Base-by-base conservation (phyloP, 2,888 invertebrate genomes). In the Artemia sinica region DNA sequence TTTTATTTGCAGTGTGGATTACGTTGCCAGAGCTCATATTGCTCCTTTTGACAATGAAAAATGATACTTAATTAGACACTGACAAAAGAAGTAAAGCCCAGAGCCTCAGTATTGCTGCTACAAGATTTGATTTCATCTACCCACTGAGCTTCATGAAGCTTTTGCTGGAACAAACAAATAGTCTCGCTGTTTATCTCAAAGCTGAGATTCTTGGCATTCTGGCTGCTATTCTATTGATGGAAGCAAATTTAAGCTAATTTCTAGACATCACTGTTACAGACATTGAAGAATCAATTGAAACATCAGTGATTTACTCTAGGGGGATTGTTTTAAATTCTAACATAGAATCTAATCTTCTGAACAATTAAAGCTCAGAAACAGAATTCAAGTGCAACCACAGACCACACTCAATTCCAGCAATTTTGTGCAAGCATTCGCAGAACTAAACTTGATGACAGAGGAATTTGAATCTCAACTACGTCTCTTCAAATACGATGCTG, bases 121-220 rank as follows among this genome's bases (percentile, higher is more conserved):
- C n/a, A n/a, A n/a, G n/a, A n/a, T 28, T 28, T 28, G 66, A 65
- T 65, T 65, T n/a, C 48, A 65, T 65, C 14, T 65, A 65, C 48
- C 28, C 14, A 12, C 41, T 65, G 41, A 48, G 66, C 48, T 65
- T 65, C 48, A 13, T 65, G 66, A 28, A 14, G n/a, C 14, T 41
- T 9, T 28, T 65, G 41, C 28, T 65, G 12, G 28, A 65, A 13
- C 12, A 41, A 12, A 13, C 66, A 12, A 14, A 48, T 12, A 14
- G 8, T 14, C 18, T 58, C n/a, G 8, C 9, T 14, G 18, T 18
- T 8, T 58, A 9, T 18, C 63, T 65, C 41, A 13, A 65, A 65
- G 66, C 66, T 41, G 66, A 65, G 48, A 13, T n/a, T 1, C n/a
- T 65, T 28, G 66, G n/a, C 14, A 14, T 65, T 41, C 28, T 65